Percentiles rank a stretch among this genome's conserved stretches.
phyloP scores from a whole-genome alignment of 1,140 invertebrate species.

The Dinothrombium tinctorium region DNA sequence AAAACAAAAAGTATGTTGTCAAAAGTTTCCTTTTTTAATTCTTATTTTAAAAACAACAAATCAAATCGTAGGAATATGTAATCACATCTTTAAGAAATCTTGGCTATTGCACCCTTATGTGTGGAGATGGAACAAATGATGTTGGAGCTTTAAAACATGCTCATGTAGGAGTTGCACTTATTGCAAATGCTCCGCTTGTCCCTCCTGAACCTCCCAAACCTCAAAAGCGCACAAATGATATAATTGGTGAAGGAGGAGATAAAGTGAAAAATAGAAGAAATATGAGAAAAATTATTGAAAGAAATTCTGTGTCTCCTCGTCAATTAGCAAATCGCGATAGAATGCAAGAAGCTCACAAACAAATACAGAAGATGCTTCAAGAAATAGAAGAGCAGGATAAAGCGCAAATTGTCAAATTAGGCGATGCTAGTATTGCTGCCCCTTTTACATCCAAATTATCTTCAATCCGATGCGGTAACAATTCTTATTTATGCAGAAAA shows the following conservation, averaged over 20 bases:
- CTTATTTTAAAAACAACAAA: conserved; percentile 4
- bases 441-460: conserved; percentile 95
- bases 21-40: neutral
- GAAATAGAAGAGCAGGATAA: conserved; percentile 79
- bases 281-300: neutral
- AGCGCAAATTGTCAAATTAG: conserved; percentile 67
- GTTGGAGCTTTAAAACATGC: conserved; percentile 99
- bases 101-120: conserved; percentile 86
- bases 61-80: conserved; percentile 43
- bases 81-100: conserved; percentile 63
- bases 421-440: conserved; percentile 95
- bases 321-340: neutral
- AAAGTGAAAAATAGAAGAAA: neutral
- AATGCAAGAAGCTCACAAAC: conserved; percentile 16
- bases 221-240: neutral
- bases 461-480: conserved; percentile 81
- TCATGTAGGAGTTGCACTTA: conserved; percentile 42
- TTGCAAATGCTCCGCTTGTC: conserved; percentile 5
- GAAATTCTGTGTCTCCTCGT: neutral
- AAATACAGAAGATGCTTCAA: conserved; percentile 49
- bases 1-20: conserved; percentile 47
- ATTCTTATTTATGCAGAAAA: conserved; percentile 3
- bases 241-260: neutral
- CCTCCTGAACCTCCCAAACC: neutral
- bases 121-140: conserved; percentile 99